These are phyloP conservation scores for Orthonychiurus folsomi DNA, from an alignment of 2,888 invertebrate species.

Conservation along the genomic window DNA sequence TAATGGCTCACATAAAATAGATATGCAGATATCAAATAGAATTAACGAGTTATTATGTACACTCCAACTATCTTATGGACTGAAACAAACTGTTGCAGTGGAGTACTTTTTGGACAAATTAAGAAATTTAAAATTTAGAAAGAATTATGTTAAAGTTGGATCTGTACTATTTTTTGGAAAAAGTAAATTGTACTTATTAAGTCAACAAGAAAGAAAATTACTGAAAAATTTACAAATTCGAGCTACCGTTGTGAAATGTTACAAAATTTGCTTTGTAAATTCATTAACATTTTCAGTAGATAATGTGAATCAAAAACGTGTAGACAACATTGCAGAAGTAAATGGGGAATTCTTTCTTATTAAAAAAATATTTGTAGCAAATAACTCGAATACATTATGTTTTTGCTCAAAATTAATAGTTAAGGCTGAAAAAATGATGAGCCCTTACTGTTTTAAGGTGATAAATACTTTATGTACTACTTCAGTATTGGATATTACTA, in stretches of 20 bases:
- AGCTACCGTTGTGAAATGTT: background rate
- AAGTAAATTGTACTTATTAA: background rate
- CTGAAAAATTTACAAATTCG: background rate
- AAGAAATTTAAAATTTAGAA: background rate
- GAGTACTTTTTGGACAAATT: background rate
- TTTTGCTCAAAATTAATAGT: background rate
- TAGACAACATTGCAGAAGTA: slow-evolving; percentile 6
- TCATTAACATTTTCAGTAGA: background rate
- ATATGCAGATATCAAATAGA: slow-evolving; percentile 9
- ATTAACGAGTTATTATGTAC: background rate
- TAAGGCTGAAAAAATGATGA: background rate
- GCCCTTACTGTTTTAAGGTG: too few relatives aligned
- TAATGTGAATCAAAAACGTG: background rate
- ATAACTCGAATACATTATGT: background rate
- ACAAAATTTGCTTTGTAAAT: slow-evolving; percentile 1
- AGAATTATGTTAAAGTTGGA: background rate
- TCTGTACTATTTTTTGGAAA: slow-evolving; percentile 3
- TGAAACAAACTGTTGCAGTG: background rate
- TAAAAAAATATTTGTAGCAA: background rate
- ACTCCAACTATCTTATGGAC: background rate
- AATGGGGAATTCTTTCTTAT: slow-evolving; percentile 10
- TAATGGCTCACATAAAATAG: slow-evolving; percentile 5
- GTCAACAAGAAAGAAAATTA: background rate
- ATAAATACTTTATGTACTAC: too few relatives aligned
- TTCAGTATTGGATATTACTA: background rate